Evolutionary conservation across 1,140 invertebrate genomes (phyloP).

Genomic region (Maconellicoccus hirsutus): DNA sequence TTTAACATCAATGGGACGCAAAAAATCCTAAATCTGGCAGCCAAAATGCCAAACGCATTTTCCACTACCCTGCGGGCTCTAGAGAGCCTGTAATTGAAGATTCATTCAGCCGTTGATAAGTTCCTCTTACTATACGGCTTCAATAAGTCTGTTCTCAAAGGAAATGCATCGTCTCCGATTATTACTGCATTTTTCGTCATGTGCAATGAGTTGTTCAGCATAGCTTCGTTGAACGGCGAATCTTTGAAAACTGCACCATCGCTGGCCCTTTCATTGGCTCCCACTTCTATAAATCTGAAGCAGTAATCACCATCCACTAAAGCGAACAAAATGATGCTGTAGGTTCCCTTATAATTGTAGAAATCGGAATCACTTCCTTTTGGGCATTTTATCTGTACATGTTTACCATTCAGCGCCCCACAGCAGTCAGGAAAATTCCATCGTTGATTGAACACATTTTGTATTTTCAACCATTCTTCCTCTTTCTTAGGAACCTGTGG

Average conservation of each 20-base stretch:
- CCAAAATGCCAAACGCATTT: conserved; percentile 38
- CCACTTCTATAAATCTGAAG: conserved; percentile 34
- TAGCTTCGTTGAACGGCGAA: conserved; percentile 12
- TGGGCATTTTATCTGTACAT: conserved; percentile 34
- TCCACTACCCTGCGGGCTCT: conserved; percentile 34
- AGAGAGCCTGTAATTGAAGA: conserved; percentile 34
- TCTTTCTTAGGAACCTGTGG: too few species aligned
- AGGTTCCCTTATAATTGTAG: conserved; percentile 35
- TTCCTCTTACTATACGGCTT: conserved; percentile 33
- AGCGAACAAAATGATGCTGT: conserved; percentile 34
- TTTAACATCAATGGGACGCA: conserved; percentile 30
- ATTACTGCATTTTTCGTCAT: background rate
- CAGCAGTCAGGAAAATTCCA: conserved; percentile 33
- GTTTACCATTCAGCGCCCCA: conserved; percentile 36
- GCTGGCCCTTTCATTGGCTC: conserved; percentile 30
- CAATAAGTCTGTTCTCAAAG: conserved; percentile 33
- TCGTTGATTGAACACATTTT: conserved; percentile 32
- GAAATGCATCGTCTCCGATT: conserved; percentile 32
- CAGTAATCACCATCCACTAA: conserved; percentile 34
- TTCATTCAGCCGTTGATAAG: conserved; percentile 30
- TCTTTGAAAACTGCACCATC: conserved; percentile 32
- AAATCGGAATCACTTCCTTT: conserved; percentile 30
- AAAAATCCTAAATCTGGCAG: conserved; percentile 37
- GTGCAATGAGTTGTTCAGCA: conserved; percentile 25
- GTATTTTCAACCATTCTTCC: conserved; percentile 29